phyloP scores from a whole-genome alignment of 2,113 vertebrate species.

The Mormyrus lacerda region DNA sequence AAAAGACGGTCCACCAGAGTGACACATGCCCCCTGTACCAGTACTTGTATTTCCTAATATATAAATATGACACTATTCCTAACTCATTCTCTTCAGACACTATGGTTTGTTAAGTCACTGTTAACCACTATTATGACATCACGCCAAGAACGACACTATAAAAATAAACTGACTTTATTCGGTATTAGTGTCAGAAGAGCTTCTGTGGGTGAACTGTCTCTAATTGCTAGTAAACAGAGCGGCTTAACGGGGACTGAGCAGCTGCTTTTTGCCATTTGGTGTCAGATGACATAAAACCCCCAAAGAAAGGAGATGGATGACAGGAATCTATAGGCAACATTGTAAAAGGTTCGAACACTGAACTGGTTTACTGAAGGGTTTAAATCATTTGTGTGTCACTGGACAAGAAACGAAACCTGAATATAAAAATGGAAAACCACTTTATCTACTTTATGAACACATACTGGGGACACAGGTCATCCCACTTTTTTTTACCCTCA shows the following conservation, averaged over 20 bases:
- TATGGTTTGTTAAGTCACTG: not conserved
- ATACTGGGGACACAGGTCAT: not conserved
- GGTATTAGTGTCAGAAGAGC: not conserved
- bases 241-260: conserved; percentile 19
- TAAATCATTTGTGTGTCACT: not conserved
- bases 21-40: not conserved
- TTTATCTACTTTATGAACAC: not conserved
- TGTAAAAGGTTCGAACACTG: not conserved
- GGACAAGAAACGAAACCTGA: not conserved
- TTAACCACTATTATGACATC: not conserved
- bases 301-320: not conserved
- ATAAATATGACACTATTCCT: not conserved
- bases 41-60: not conserved
- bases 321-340: not conserved
- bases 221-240: conserved; percentile 31
- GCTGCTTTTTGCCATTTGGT: conserved; percentile 13
- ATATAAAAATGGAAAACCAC: not conserved
- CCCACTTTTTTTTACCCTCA: not conserved
- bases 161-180: not conserved
- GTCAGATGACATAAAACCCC: not conserved
- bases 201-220: not conserved
- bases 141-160: not conserved
- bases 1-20: not conserved
- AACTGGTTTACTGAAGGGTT: not conserved
- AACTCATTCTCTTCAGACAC: not conserved